These are phyloP conservation scores for Atherix ibis DNA, from an alignment of 2,888 invertebrate species.

Conservation along the genomic window DNA sequence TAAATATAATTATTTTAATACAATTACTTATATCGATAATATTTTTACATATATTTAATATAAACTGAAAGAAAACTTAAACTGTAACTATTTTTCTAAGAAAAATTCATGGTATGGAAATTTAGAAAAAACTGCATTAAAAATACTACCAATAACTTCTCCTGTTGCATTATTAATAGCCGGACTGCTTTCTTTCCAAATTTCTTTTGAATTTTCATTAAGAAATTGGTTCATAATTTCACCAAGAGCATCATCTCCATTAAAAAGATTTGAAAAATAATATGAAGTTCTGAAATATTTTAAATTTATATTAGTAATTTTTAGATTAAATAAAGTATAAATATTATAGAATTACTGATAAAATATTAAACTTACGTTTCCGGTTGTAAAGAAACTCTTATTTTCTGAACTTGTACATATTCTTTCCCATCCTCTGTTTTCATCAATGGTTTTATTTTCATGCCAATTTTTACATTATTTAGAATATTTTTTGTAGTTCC, in stretches of 20 bases:
- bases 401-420: constrained; percentile 10
- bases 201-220: constrained; percentile 40
- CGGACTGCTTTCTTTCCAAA: constrained; percentile 35
- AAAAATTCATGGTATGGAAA: constrained; percentile 25
- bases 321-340: too few relatives aligned
- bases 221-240: constrained; percentile 42
- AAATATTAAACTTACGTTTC: constrained; percentile 5
- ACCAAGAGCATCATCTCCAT: constrained; percentile 38
- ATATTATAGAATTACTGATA: too few relatives aligned
- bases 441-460: constrained; percentile 12
- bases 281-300: too few relatives aligned
- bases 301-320: too few relatives aligned
- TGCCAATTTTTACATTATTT: constrained; percentile 15
- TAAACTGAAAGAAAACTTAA: too few relatives aligned
- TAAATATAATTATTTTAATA: too few relatives aligned
- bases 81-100: too few relatives aligned
- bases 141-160: constrained; percentile 21
- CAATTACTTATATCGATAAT: too few relatives aligned
- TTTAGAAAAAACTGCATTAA: constrained; percentile 27
- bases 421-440: constrained; percentile 10
- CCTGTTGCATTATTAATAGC: constrained; percentile 8
- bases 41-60: too few relatives aligned
- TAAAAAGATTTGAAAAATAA: constrained; percentile 43
- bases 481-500: constrained; percentile 18
- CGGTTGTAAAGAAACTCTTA: constrained; percentile 9